Conservation (phyloP, 2,797 vertebrate species). For the Gobionotothen gibberifrons region DNA sequence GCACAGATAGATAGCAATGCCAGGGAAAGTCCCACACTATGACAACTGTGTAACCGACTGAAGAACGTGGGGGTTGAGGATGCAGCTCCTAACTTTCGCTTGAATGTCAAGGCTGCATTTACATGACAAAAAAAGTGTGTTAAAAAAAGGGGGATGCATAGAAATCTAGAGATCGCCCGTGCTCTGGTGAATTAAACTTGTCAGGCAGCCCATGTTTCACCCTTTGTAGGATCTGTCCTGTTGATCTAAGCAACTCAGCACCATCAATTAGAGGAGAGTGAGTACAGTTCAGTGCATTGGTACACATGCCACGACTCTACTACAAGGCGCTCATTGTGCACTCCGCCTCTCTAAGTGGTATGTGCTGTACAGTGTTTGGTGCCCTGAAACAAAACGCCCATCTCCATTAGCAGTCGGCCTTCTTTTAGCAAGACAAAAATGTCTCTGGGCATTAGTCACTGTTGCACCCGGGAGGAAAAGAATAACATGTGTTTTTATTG, state of each 20-base stretch:
- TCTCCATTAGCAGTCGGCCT: slow-evolving; percentile 76
- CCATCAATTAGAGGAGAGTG: slow-evolving; percentile 77
- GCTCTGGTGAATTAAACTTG: slow-evolving; percentile 27
- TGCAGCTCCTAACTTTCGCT: slow-evolving; percentile 21
- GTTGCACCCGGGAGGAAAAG: slow-evolving; percentile 76
- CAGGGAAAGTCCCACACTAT: slow-evolving; percentile 62
- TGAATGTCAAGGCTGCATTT: slow-evolving; percentile 43
- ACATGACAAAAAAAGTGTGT: slow-evolving; percentile 50
- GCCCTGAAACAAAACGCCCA: slow-evolving; percentile 77
- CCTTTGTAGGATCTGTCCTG: slow-evolving; percentile 68
- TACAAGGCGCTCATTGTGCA: slow-evolving; percentile 82
- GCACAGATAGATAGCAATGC: slow-evolving; percentile 45
- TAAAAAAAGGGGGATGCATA: slow-evolving; percentile 22
- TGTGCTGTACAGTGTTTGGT: slow-evolving; percentile 73
- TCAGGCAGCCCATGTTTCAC: slow-evolving; percentile 65
- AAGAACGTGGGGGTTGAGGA: slow-evolving; percentile 23
- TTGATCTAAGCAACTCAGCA: slow-evolving; percentile 73
- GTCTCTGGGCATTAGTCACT: slow-evolving; percentile 77
- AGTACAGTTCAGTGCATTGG: slow-evolving; percentile 76
- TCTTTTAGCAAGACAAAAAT: slow-evolving; percentile 75
- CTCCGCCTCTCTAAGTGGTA: slow-evolving; percentile 77
- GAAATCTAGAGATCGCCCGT: slow-evolving; percentile 44
- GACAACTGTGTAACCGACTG: slow-evolving; percentile 34
- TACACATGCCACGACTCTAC: slow-evolving; percentile 74
- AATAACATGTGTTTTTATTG: slow-evolving; percentile 77